phyloP scores from a whole-genome alignment of 1,140 invertebrate species.

The Psix sp. region DNA sequence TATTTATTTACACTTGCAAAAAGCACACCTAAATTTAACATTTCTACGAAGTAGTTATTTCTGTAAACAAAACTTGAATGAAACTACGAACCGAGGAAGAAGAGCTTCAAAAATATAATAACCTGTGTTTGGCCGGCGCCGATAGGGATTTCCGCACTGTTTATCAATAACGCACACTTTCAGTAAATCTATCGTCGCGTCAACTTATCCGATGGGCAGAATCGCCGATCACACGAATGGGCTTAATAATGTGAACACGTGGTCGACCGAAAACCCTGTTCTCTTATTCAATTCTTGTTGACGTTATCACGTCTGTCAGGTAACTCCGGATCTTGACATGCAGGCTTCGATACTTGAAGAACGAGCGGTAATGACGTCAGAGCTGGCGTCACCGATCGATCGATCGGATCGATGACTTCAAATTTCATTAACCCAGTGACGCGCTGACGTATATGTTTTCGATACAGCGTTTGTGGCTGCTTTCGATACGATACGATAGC shows the following conservation, averaged over 20 bases:
- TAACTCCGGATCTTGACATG: conserved; percentile 25
- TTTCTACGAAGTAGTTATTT: no score
- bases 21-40: no score
- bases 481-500: no score
- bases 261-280: conserved; percentile 1
- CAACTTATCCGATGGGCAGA: no score
- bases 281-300: conserved; percentile 9
- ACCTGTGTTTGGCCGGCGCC: conserved; percentile 20
- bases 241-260: neutral
- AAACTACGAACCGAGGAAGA: no score
- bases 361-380: conserved; percentile 42
- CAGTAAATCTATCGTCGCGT: neutral
- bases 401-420: conserved; percentile 12
- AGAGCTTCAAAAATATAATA: conserved; percentile 11
- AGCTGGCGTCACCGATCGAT: conserved; percentile 9
- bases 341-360: conserved; percentile 45
- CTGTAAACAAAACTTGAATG: no score
- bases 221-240: no score
- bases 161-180: conserved; percentile 27
- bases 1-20: no score
- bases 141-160: conserved; percentile 9
- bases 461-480: no score
- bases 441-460: neutral
- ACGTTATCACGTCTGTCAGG: conserved; percentile 27
- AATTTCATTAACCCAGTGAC: conserved; percentile 15